Base-by-base conservation (phyloP, 2,888 invertebrate species). In the Xanthia icteritia region DNA sequence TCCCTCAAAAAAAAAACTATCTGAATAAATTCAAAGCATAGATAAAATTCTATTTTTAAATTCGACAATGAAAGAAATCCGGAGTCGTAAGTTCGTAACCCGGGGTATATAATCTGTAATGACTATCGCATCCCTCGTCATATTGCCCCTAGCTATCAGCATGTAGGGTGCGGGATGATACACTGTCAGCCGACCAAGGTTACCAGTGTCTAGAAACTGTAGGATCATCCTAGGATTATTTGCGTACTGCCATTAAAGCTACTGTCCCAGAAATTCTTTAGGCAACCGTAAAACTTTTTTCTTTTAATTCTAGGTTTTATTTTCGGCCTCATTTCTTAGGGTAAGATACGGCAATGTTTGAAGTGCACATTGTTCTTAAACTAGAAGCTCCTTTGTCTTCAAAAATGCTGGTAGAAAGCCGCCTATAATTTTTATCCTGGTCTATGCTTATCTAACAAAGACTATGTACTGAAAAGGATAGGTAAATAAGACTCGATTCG, bases 81-180 rank as follows among this genome's bases (percentile, higher is more conserved):
- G 78, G 77, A 81, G 79, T 86, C 82, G 85, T 87, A 87, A 84
- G 85, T 86, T 85, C 75, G 84, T 87, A 88, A 83, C 78, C 87
- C 82, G 82, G 86, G 85, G 76, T 86, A 84, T 90, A 89, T 90
- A 89, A 90, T 90, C 90, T 88, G 85, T 89, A 89, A 89, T 87
- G 85, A 85, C 87, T 82, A 90, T 90, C 87, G 83, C 83, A 86
- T 83, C 87, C 81, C 85, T 81, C 77, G 83, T 90, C 89, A 86
- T 81, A 86, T 84, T 75, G 64, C 83, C 85, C 84, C 78, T 77
- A 86, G 89, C 83, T 81, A 85, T 83, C 82, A 83, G 75, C 80
- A 81, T 86, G 80, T 81, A 82, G 81, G 81, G 84, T 78, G 84
- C 77, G 78, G 81, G 75, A 68, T 87, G 79, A 84, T 86, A 88